Conservation (phyloP, 2,888 invertebrate genomes). For the Chalcosyrphus nemorum region DNA sequence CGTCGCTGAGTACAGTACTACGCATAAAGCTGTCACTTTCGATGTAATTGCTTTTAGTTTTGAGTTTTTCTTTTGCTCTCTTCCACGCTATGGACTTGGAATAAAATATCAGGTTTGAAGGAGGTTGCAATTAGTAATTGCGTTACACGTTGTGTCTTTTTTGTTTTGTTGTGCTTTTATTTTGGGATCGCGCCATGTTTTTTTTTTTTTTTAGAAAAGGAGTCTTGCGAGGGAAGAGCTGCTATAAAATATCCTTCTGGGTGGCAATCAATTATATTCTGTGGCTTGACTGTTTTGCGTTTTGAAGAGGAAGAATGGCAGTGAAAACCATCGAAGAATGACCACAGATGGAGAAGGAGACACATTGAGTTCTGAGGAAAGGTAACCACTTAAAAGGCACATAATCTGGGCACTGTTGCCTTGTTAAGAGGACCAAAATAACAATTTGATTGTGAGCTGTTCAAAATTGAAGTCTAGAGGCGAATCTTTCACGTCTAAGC, state of each 20-base stretch:
- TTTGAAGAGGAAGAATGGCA: not conserved
- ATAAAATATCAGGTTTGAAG: conserved; percentile 57
- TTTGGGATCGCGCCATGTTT: not conserved
- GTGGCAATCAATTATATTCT: conserved; percentile 28
- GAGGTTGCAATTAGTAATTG: conserved; percentile 34
- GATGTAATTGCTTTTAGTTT: conserved; percentile 60
- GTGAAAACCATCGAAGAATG: too few relatives aligned
- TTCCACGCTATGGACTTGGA: conserved; percentile 39
- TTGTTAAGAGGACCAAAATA: too few relatives aligned
- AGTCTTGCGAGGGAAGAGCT: conserved; percentile 5
- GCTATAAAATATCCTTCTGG: conserved; percentile 21
- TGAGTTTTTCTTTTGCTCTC: not conserved
- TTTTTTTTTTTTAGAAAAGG: too few relatives aligned
- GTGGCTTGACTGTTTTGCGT: not conserved
- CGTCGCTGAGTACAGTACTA: not conserved
- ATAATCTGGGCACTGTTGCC: too few relatives aligned
- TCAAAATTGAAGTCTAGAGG: too few relatives aligned
- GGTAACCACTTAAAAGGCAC: too few relatives aligned
- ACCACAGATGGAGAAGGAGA: too few relatives aligned
- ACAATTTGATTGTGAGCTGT: too few relatives aligned
- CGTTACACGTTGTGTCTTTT: not conserved
- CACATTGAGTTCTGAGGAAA: too few relatives aligned
- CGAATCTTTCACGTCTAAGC: too few relatives aligned
- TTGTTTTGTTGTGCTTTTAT: not conserved
- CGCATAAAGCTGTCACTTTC: conserved; percentile 71